A percentile compares a stretch with the other conserved stretches of the same genome.
Conservation (phyloP, 2,888 invertebrate species). For the Apodemia mormo region DNA sequence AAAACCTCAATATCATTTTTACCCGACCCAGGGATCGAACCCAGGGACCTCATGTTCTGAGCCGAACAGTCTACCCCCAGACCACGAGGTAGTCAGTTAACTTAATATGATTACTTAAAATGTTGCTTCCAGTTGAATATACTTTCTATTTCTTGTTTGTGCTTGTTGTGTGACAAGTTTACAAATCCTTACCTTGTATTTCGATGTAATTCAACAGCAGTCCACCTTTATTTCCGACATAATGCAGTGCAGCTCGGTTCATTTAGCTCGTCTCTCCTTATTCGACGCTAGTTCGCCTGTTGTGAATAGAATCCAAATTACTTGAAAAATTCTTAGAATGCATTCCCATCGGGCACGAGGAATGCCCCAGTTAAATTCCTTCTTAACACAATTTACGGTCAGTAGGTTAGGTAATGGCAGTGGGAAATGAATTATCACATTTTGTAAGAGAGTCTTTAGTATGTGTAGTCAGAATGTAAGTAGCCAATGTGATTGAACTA, state of each 20-base stretch:
- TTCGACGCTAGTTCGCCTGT: conserved; percentile 52
- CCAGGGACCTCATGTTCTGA: too few species aligned
- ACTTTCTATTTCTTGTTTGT: too few species aligned
- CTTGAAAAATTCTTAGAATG: conserved; percentile 64
- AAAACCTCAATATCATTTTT: too few species aligned
- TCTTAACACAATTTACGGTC: conserved; percentile 45
- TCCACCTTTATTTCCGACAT: conserved; percentile 37
- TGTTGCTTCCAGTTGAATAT: too few species aligned
- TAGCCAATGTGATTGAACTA: neutral
- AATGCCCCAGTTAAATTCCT: conserved; percentile 51
- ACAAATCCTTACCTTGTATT: conserved; percentile 25
- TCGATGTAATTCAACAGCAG: conserved; percentile 22
- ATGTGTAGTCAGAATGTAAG: neutral
- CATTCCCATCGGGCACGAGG: conserved; percentile 47
- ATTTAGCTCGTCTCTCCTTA: conserved; percentile 57
- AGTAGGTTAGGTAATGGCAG: conserved; percentile 41
- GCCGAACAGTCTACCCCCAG: too few species aligned
- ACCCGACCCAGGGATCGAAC: too few species aligned
- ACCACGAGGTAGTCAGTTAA: too few species aligned
- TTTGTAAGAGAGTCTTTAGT: neutral
- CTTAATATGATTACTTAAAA: too few species aligned
- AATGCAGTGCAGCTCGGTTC: conserved; percentile 58
- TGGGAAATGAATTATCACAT: conserved; percentile 9
- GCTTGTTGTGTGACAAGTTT: conserved; percentile 1
- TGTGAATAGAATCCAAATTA: conserved; percentile 77